These are phyloP conservation scores for Falco peregrinus DNA, from an alignment of 2,797 vertebrate species.

Conservation along the genomic window DNA sequence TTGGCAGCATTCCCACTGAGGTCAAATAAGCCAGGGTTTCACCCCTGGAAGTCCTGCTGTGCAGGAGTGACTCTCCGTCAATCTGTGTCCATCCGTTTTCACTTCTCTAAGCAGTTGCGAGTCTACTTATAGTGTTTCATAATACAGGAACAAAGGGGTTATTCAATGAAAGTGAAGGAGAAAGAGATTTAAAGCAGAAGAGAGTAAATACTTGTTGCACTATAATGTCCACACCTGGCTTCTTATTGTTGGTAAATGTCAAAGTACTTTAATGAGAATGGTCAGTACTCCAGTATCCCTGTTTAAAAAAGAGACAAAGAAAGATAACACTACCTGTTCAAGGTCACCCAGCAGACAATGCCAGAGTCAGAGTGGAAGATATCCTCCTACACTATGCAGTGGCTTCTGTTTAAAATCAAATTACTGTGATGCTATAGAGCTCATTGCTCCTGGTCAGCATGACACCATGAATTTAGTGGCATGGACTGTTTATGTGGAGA, in stretches of 20 bases:
- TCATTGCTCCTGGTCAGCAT: not conserved
- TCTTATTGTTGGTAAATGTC: not conserved
- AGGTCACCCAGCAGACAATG: not conserved
- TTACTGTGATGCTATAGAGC: not conserved
- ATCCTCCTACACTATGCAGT: not conserved
- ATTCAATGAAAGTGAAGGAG: constrained; percentile 25
- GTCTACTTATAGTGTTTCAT: constrained; percentile 11
- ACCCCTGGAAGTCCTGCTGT: not conserved
- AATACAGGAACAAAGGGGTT: constrained; percentile 36
- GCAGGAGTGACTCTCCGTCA: not conserved
- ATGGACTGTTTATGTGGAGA: not conserved
- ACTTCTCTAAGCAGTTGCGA: not conserved
- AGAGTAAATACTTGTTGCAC: not conserved
- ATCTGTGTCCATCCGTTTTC: not conserved
- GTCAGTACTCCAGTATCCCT: not conserved
- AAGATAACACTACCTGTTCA: not conserved
- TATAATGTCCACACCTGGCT: constrained; percentile 35
- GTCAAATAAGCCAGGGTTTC: not conserved
- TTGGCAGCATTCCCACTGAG: not conserved
- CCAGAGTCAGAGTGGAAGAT: not conserved
- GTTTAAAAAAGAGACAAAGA: not conserved
- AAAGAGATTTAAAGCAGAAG: constrained; percentile 48
- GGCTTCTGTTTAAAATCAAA: constrained; percentile 23
- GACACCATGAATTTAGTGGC: not conserved
- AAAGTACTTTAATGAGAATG: not conserved